These are phyloP conservation scores for Corythoichthys intestinalis DNA, from an alignment of 2,113 vertebrate genomes.

Conservation along the genomic window DNA sequence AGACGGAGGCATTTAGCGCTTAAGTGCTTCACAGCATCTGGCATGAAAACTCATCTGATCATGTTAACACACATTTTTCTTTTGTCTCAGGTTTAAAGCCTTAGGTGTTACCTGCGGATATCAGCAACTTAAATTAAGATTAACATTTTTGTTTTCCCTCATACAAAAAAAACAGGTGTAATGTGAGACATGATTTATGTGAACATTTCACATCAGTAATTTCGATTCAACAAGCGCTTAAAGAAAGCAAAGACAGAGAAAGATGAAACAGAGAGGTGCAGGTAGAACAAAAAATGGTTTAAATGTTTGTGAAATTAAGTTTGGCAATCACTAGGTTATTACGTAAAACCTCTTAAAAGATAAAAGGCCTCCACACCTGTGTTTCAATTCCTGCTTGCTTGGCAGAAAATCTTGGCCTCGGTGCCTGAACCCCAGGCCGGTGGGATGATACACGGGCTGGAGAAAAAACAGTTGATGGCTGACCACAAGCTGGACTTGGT, in stretches of 20 bases:
- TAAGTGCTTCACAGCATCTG: constrained; percentile 12
- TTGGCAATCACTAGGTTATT: neutral
- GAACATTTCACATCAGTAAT: neutral
- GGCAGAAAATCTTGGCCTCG: constrained; percentile 90
- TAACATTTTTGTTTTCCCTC: neutral
- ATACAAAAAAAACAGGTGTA: neutral
- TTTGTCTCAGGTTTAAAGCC: constrained; percentile 5
- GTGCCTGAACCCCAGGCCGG: constrained; percentile 76
- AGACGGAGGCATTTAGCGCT: constrained; percentile 25
- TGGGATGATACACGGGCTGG: constrained; percentile 76
- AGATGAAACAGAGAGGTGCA: constrained; percentile 13
- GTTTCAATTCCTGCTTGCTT: constrained; percentile 86
- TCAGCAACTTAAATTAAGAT: constrained; percentile 19
- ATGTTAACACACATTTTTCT: constrained; percentile 18
- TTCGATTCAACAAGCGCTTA: neutral
- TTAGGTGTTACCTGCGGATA: neutral
- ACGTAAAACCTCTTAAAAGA: constrained; percentile 3
- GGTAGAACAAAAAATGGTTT: constrained; percentile 7
- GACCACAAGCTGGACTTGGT: constrained; percentile 28
- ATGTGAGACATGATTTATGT: neutral
- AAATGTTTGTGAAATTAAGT: constrained; percentile 5
- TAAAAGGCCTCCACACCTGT: constrained; percentile 97
- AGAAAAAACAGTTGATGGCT: constrained; percentile 61
- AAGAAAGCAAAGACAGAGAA: constrained; percentile 12
- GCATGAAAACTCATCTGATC: constrained; percentile 25